Evolutionary conservation across 2,888 invertebrate genomes (phyloP).

Genomic region (Mythimna vitellina): DNA sequence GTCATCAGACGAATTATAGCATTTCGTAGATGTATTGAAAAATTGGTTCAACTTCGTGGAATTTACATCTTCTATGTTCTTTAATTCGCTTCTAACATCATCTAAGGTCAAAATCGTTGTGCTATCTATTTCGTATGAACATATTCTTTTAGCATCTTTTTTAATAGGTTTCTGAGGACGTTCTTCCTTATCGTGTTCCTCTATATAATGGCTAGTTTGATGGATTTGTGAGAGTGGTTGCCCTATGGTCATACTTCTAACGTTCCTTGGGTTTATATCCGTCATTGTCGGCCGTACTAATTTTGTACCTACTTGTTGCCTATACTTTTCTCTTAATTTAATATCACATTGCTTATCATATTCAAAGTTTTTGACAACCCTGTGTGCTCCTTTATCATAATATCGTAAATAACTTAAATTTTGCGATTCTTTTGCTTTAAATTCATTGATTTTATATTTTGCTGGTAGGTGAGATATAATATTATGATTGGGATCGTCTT

Average conservation of each 20-base stretch:
- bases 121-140: constrained; percentile 19
- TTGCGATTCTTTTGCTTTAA: constrained; percentile 29
- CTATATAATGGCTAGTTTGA: constrained; percentile 2
- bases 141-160: constrained; percentile 8
- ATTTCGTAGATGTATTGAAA: constrained; percentile 3
- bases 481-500: constrained; percentile 12
- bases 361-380: constrained; percentile 50
- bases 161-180: background rate
- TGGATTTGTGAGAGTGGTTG: constrained; percentile 51
- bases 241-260: constrained; percentile 79
- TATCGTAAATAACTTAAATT: constrained; percentile 16
- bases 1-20: constrained; percentile 20
- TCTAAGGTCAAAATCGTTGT: constrained; percentile 9
- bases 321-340: constrained; percentile 72
- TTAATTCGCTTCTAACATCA: constrained; percentile 15
- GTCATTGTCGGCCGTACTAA: constrained; percentile 70
- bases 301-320: constrained; percentile 69
- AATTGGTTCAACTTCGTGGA: background rate
- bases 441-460: constrained; percentile 10
- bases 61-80: background rate
- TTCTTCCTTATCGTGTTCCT: background rate
- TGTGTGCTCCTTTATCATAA: constrained; percentile 42
- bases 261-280: constrained; percentile 77
- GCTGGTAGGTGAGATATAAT: constrained; percentile 11
- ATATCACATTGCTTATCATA: constrained; percentile 69